Conservation (phyloP, 2,888 invertebrate genomes). For the Nomada fucata region DNA sequence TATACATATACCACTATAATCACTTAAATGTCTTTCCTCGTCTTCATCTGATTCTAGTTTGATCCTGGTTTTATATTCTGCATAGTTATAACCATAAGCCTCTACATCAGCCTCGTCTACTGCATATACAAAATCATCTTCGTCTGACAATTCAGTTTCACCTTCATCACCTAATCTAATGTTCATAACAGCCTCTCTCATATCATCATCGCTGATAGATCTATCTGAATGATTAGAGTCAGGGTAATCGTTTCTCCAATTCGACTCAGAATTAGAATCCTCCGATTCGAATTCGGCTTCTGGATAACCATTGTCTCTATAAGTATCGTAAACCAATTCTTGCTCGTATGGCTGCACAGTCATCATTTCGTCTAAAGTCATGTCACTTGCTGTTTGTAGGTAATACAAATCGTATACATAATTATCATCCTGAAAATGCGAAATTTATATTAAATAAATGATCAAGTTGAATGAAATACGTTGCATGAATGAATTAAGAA, state of each 20-base stretch:
- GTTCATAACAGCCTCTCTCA: conserved; percentile 44
- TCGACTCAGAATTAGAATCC: conserved; percentile 90
- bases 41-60: conserved; percentile 75
- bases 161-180: conserved; percentile 79
- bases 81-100: conserved; percentile 88
- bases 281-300: conserved; percentile 70
- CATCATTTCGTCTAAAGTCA: conserved; percentile 83
- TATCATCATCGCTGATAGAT: conserved; percentile 87
- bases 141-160: conserved; percentile 84
- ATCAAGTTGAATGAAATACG: not conserved
- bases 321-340: conserved; percentile 81
- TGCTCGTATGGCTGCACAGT: conserved; percentile 83
- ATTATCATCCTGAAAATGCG: conserved; percentile 74
- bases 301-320: conserved; percentile 71
- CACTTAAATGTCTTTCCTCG: conserved; percentile 50
- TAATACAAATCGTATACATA: conserved; percentile 89
- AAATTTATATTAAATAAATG: not conserved
- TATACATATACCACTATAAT: conserved; percentile 21
- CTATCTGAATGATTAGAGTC: conserved; percentile 87
- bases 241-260: conserved; percentile 92
- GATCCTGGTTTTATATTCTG: conserved; percentile 87
- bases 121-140: conserved; percentile 81
- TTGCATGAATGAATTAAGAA: not conserved
- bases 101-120: conserved; percentile 85
- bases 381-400: conserved; percentile 85